phyloP scores from a whole-genome alignment of 2,797 vertebrate species.

The Sebastes goodei region DNA sequence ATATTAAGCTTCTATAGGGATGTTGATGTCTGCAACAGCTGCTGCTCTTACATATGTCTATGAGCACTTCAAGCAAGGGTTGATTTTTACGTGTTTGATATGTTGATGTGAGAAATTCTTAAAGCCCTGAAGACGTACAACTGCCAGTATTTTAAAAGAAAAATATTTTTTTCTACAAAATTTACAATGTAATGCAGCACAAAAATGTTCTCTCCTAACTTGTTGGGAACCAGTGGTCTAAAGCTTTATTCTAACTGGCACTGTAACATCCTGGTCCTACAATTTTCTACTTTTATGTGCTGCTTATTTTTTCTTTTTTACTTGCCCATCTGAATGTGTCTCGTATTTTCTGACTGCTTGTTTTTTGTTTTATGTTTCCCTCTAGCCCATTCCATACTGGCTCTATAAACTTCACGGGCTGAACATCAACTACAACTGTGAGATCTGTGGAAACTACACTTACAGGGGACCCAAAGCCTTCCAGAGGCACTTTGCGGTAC shows the following conservation, averaged over 20 bases:
- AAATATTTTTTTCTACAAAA: not conserved
- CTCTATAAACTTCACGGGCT: slow-evolving; percentile 95
- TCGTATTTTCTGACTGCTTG: not conserved
- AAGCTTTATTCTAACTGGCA: not conserved
- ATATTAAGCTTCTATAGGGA: not conserved
- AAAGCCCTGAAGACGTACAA: not conserved
- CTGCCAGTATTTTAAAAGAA: not conserved
- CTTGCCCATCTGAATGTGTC: not conserved
- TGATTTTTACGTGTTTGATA: not conserved
- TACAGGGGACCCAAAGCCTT: slow-evolving; percentile 98
- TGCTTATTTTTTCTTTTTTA: not conserved
- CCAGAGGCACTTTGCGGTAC: slow-evolving; percentile 96
- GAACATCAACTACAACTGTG: slow-evolving; percentile 99
- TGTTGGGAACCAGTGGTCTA: not conserved
- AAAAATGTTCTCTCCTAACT: not conserved
- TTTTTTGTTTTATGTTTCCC: slow-evolving; percentile 4
- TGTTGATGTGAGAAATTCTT: not conserved
- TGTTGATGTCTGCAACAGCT: not conserved
- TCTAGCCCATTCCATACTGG: slow-evolving; percentile 97
- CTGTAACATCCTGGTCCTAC: not conserved
- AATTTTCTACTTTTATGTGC: not conserved
- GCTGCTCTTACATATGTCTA: not conserved
- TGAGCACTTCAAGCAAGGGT: not conserved
- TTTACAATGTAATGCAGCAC: not conserved
- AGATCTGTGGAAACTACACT: slow-evolving; percentile 98